Conservation (phyloP, 2,113 vertebrate genomes). For the Rostratula benghalensis region DNA sequence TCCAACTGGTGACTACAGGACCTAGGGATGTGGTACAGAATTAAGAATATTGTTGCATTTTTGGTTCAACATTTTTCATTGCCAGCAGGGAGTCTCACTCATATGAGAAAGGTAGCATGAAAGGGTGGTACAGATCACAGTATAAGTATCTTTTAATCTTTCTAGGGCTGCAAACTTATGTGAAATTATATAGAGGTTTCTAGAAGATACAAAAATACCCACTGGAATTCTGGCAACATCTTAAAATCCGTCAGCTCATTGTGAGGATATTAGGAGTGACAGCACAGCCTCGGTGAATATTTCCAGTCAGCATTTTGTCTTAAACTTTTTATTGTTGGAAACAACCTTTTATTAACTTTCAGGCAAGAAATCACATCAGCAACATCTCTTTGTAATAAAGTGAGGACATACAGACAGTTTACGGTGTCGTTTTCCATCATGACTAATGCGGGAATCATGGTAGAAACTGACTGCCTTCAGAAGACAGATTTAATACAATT, state of each 20-base stretch:
- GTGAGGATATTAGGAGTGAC: background rate
- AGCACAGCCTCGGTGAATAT: background rate
- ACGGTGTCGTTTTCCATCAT: background rate
- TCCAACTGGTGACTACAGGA: background rate
- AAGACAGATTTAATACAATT: background rate
- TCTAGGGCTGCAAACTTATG: background rate
- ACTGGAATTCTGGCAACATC: background rate
- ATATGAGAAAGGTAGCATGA: background rate
- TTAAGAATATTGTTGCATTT: background rate
- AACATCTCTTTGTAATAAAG: background rate
- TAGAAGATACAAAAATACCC: background rate
- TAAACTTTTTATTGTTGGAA: background rate
- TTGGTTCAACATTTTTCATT: background rate
- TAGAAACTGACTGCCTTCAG: background rate
- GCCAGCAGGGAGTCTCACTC: background rate
- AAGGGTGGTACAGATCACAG: background rate
- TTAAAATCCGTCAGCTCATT: background rate
- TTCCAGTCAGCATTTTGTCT: background rate
- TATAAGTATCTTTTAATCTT: background rate
- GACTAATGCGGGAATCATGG: background rate
- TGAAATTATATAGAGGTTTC: background rate
- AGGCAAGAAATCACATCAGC: background rate
- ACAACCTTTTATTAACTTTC: background rate
- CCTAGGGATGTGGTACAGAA: background rate
- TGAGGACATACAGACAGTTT: background rate